Base-by-base conservation (phyloP, 2,113 vertebrate species). In the Pelodiscus sinensis region DNA sequence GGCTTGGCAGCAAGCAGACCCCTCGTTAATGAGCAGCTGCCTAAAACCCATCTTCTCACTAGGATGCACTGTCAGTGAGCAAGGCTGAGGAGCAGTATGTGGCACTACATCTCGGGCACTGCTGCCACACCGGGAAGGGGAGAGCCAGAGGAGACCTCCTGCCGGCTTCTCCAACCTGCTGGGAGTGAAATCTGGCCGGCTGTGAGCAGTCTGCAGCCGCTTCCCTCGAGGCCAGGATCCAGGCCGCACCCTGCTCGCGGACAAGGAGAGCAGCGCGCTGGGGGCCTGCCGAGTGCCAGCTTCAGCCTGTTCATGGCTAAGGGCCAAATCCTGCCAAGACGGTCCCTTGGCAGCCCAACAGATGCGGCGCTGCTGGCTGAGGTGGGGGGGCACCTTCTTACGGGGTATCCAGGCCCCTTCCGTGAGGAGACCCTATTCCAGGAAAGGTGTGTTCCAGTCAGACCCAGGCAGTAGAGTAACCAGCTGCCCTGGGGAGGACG, bases 81-180 rank as follows among this genome's bases (percentile, higher is more conserved):
- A 18, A 77, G 77, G 91, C 91, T 65, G 81, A 54, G 50, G 82
- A 68, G 86, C 19, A 65, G 82, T 29, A 81, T 85, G 52, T 8
- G n/a, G n/a, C 85, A 86, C 91, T 68, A 1, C 38, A 44, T 44
- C 38, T 3, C 38, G 5, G n/a, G n/a, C n/a, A n/a, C n/a, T 88
- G 88, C 35, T 85, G 38, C 68, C 55, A 62, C 38, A 50, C 3
- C 2, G 85, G 94, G 55, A 86, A 27, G 4, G 31, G 78, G 73
- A 79, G 71, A 81, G 81, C 51, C 77, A n/a, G 24, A 81, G 89
- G 60, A 80, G 88, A 88, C 78, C 87, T 93, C 84, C 82, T 89
- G 27, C 78, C 80, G 91, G 75, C 93, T 16, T 92, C 87, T 91
- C 84, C 71, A 81, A 1, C 82, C 82, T 92, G 92, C 0, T 4